Evolutionary conservation across 2,797 vertebrate genomes (phyloP).

Genomic region (Coilia nasus): DNA sequence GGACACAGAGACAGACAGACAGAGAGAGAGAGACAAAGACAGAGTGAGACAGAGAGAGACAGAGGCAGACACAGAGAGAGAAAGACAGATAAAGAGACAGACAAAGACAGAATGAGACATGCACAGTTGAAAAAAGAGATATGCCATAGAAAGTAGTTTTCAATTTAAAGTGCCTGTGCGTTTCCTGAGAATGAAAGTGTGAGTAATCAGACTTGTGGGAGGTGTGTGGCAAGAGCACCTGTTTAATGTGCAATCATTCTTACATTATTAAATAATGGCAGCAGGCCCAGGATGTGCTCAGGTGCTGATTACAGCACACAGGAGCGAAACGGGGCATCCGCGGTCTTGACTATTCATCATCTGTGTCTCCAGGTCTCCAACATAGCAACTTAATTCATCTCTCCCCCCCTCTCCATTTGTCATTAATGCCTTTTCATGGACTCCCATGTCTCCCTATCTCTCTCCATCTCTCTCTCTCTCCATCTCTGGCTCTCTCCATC

Average conservation of each 20-base stretch:
- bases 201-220: not conserved
- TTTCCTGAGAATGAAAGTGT: not conserved
- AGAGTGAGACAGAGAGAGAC: not conserved
- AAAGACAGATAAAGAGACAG: not conserved
- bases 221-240: not conserved
- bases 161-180: not conserved
- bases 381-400: not conserved
- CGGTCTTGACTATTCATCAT: not conserved
- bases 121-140: not conserved
- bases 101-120: not conserved
- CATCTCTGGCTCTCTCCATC: not conserved
- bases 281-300: not conserved
- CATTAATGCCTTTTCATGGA: constrained; percentile 21
- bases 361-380: not conserved
- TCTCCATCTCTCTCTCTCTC: not conserved
- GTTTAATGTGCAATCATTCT: constrained; percentile 3
- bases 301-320: not conserved
- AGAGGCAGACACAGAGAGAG: not conserved
- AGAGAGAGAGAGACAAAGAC: not conserved
- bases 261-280: constrained; percentile 7
- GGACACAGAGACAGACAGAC: no score
- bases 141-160: not conserved
- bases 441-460: not conserved
- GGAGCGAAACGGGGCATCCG: not conserved
- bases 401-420: constrained; percentile 14